Evolutionary conservation across 92 coral and sea anemone species (phyloP).

Genomic region (Phenganax stokvisi): DNA sequence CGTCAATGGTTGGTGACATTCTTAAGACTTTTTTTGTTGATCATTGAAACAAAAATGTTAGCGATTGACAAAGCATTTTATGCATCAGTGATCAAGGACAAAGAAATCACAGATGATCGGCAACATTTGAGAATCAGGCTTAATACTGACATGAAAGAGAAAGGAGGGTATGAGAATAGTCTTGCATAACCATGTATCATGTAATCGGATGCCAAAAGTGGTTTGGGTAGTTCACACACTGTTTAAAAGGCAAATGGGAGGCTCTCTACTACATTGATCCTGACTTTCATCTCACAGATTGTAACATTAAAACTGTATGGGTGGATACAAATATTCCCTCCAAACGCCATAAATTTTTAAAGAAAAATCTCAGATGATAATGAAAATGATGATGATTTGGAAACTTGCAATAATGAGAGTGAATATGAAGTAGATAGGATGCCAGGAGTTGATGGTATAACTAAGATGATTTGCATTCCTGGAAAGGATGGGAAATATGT

Average conservation of each 20-base stretch:
- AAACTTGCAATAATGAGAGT: slow-evolving; percentile 14
- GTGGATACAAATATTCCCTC: slow-evolving; percentile 11
- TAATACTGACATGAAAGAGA: too few relatives aligned
- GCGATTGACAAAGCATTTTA: too few relatives aligned
- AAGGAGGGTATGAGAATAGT: too few relatives aligned
- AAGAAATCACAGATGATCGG: too few relatives aligned
- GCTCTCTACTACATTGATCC: slow-evolving; percentile 17
- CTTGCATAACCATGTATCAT: too few relatives aligned
- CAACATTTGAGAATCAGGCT: too few relatives aligned
- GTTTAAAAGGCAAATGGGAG: slow-evolving; percentile 8
- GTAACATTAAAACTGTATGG: slow-evolving; percentile 21
- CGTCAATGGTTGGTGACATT: too few relatives aligned
- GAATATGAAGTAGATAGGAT: slow-evolving; percentile 14
- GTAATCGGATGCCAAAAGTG: too few relatives aligned
- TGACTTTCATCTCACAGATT: slow-evolving; percentile 17
- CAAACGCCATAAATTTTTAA: slow-evolving; percentile 18
- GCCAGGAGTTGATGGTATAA: neutral
- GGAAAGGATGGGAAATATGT: slow-evolving; percentile 33
- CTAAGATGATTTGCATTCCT: slow-evolving; percentile 5
- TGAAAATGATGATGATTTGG: slow-evolving; percentile 1
- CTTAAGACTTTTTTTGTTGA: too few relatives aligned
- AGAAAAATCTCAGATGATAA: slow-evolving; percentile 1
- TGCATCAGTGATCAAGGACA: too few relatives aligned
- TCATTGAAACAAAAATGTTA: too few relatives aligned
- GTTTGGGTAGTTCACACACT: neutral